Base-by-base conservation (phyloP, 2,888 invertebrate genomes). In the Patella caerulea region DNA sequence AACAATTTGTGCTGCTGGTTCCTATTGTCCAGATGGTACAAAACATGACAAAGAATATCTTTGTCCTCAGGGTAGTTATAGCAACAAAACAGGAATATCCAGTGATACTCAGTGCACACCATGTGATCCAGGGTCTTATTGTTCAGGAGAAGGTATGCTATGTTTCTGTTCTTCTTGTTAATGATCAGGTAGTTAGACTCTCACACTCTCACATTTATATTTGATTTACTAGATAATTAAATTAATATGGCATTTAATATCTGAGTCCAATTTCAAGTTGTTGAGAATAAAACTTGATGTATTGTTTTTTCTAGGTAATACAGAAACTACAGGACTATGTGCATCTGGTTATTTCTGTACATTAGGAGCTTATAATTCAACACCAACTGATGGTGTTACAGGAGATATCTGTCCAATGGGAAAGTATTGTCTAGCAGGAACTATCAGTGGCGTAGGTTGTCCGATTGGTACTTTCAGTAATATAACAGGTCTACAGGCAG, bases 81-180 rank as follows among this genome's bases (percentile, higher is more conserved):
- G 89, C 80, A 91, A 90, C 84, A 79, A 72, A 70, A 89, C 90
- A 9, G 88, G 89, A 19, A 83, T 91, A 72, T 79, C 83, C 54
- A 83, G 79, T 70, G 76, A 82, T 5, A 81, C 85, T 17, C 89
- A 90, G 82, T 91, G 91, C 80, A 88, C 88, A 45, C 88, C 87
- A 3, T 91, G 91, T 83, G 84, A 85, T n/a, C 87, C 89, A 9
- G 90, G 90, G 12, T 80, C 69, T 70, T 91, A 86, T 84, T 91
- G 91, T 80, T 80, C 78, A 74, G 90, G 90, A 59, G 81, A 86
- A 86, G 90, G 90, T 90, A 81, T 34, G 76, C 29, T 59, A 5
- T 45, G 34, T 5, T 45, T 45, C 34, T 45, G 45, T 45, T 7
- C 45, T 45, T 7, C 34, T 45, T 45, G 9, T 45, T 45, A 45